A percentile compares a stretch with the other conserved stretches of the same genome.
Conservation (phyloP, 1,140 invertebrate species). For the Meloidogyne floridensis region DNA sequence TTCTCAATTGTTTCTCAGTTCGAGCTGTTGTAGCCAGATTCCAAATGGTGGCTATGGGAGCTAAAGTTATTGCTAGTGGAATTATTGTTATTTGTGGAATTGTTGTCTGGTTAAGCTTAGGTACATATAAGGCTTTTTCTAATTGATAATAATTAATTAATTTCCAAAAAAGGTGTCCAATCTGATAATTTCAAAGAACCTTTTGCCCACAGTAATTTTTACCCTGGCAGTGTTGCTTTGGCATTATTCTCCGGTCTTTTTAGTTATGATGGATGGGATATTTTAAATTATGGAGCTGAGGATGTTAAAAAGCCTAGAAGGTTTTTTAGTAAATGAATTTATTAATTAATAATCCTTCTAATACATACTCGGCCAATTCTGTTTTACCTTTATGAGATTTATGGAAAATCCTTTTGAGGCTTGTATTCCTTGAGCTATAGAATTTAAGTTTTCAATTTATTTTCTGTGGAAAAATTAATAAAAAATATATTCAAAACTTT, state of each 20-base stretch:
- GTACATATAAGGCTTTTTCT: neutral
- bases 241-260: constrained; percentile 53
- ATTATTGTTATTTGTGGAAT: constrained; percentile 54
- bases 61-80: constrained; percentile 54
- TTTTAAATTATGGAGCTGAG: constrained; percentile 57
- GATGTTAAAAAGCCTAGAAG: constrained; percentile 54
- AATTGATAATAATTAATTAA: neutral
- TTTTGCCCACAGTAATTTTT: constrained; percentile 19
- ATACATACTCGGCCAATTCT: too few relatives aligned
- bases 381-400: too few relatives aligned
- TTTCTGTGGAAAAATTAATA: too few relatives aligned
- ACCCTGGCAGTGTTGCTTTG: constrained; percentile 25
- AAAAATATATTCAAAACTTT: too few relatives aligned
- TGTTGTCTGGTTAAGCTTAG: constrained; percentile 47
- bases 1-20: constrained; percentile 57
- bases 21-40: constrained; percentile 48
- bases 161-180: constrained; percentile 9
- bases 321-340: constrained; percentile 9
- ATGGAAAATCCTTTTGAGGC: too few relatives aligned
- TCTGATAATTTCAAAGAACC: constrained; percentile 30
- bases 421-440: too few relatives aligned
- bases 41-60: constrained; percentile 51
- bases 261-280: constrained; percentile 53
- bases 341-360: too few relatives aligned
- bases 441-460: too few relatives aligned